A percentile compares a stretch with the other conserved stretches of the same genome.
phyloP scores from a whole-genome alignment of 2,113 vertebrate species.

The Butastur rufipennis region DNA sequence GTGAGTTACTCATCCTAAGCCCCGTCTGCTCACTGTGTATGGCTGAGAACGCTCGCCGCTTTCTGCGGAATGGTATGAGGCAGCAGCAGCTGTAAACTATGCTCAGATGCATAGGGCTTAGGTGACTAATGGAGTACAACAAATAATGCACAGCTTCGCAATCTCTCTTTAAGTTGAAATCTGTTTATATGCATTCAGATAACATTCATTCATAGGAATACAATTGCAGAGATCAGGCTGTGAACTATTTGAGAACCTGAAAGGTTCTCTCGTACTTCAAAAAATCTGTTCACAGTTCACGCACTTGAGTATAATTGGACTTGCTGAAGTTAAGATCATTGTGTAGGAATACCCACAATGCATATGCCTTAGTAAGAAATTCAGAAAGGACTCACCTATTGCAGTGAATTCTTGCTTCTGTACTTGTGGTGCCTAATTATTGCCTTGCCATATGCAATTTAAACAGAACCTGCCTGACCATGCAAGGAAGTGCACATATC shows the following conservation, averaged over 20 bases:
- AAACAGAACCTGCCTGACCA: background rate
- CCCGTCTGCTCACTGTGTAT: accelerated
- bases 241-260: background rate
- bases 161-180: background rate
- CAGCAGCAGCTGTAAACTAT: background rate
- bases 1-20: background rate
- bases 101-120: background rate
- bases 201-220: background rate
- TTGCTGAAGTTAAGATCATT: background rate
- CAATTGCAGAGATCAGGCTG: background rate
- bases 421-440: background rate
- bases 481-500: background rate
- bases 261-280: background rate
- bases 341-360: background rate
- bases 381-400: background rate
- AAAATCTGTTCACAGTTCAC: background rate
- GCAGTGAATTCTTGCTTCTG: background rate
- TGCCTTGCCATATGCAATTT: background rate
- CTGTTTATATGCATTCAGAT: constrained; percentile 9
- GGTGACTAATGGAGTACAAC: background rate
- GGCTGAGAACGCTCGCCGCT: background rate
- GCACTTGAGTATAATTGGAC: background rate
- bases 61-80: background rate
- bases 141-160: background rate
- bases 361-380: background rate